Conservation (phyloP, 1,140 invertebrate genomes). For the Drosophila busckii region DNA sequence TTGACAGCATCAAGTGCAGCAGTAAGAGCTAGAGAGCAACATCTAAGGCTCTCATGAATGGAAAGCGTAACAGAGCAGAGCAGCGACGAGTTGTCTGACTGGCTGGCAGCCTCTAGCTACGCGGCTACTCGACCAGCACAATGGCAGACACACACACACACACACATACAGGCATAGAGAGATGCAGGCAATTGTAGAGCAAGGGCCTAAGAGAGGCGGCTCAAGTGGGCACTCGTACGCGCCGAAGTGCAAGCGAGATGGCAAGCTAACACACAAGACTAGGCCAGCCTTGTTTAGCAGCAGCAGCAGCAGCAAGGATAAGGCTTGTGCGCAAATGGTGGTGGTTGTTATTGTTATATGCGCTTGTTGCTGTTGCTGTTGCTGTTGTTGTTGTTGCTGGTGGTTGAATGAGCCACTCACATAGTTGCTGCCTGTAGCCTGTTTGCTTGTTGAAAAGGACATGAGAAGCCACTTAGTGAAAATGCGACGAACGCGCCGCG, state of each 20-base stretch:
- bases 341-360: conserved; percentile 28
- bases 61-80: conserved; percentile 1
- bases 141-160: conserved; percentile 28
- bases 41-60: conserved; percentile 11
- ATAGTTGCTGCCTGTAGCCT: conserved; percentile 20
- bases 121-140: conserved; percentile 42
- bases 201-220: conserved; percentile 28
- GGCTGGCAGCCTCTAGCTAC: conserved; percentile 29
- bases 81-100: conserved; percentile 42
- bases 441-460: conserved; percentile 77
- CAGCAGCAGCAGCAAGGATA: too few relatives aligned
- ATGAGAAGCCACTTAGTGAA: conserved; percentile 77
- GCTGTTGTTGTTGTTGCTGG: background rate
- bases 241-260: conserved; percentile 26
- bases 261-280: conserved; percentile 25
- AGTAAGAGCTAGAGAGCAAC: conserved; percentile 1
- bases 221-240: conserved; percentile 64
- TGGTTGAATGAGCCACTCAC: conserved; percentile 39
- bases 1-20: conserved; percentile 66
- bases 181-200: background rate
- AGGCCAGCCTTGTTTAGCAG: conserved; percentile 24
- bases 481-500: conserved; percentile 39
- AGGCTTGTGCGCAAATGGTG: conserved; percentile 17
- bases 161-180: conserved; percentile 1
- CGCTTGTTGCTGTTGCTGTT: conserved; percentile 8